These are phyloP conservation scores for Cetoscarus ocellatus DNA, from an alignment of 2,797 vertebrate species.

Conservation along the genomic window DNA sequence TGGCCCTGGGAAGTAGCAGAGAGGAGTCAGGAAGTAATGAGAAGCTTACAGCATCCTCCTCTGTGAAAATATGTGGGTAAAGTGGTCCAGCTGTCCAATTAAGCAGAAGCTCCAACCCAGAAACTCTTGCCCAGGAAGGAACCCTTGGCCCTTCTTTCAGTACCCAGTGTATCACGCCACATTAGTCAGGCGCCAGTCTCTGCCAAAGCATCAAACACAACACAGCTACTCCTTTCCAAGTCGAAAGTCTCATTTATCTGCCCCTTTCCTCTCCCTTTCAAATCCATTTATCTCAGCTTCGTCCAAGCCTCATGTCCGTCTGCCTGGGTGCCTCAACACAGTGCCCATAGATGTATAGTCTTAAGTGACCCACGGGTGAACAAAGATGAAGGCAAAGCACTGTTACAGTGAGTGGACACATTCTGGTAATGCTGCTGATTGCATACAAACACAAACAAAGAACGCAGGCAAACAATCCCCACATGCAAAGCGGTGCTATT, in stretches of 20 bases:
- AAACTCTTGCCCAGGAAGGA: constrained; percentile 69
- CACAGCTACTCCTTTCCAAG: constrained; percentile 49
- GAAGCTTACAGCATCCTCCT: constrained; percentile 67
- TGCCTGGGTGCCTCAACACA: constrained; percentile 44
- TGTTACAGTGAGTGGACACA: constrained; percentile 54
- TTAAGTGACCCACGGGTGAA: constrained; percentile 50
- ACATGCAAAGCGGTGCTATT: constrained; percentile 31
- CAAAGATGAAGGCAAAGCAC: constrained; percentile 42
- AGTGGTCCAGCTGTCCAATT: constrained; percentile 73
- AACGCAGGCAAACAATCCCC: constrained; percentile 21
- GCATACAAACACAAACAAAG: constrained; percentile 60
- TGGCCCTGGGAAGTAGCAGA: constrained; percentile 15
- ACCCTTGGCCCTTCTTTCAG: constrained; percentile 70
- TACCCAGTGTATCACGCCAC: constrained; percentile 77
- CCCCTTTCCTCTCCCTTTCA: constrained; percentile 21
- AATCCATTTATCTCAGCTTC: constrained; percentile 52
- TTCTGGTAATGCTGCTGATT: constrained; percentile 41
- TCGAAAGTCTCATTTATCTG: constrained; percentile 51
- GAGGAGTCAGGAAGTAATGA: constrained; percentile 18
- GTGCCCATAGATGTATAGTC: constrained; percentile 40
- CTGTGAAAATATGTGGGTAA: constrained; percentile 61
- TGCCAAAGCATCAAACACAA: constrained; percentile 74
- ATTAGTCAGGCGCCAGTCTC: constrained; percentile 82
- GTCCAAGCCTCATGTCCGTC: constrained; percentile 49
- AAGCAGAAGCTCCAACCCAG: constrained; percentile 62